phyloP scores from a whole-genome alignment of 2,888 invertebrate species.

The Tipula vernalis region DNA sequence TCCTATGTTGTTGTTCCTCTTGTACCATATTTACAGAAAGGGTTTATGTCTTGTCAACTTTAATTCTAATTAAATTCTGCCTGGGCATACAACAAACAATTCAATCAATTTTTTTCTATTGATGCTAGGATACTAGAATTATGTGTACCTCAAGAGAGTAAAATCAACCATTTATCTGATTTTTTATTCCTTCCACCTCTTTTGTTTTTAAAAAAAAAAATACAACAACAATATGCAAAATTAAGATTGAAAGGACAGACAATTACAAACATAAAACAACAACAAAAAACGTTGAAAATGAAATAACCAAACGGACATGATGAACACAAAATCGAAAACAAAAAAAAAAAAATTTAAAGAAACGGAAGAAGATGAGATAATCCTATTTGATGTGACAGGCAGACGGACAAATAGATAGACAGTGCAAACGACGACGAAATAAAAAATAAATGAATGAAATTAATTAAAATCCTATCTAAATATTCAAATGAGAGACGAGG shows the following conservation, averaged over 20 bases:
- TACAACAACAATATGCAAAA: background rate
- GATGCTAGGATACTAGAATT: background rate
- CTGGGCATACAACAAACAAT: background rate
- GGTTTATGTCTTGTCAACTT: background rate
- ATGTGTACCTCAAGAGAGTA: background rate
- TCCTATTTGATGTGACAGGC: slow-evolving; percentile 8
- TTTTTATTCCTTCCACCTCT: background rate
- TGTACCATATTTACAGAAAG: background rate
- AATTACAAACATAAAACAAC: background rate
- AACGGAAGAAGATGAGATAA: slow-evolving; percentile 8
- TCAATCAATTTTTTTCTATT: background rate
- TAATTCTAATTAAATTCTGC: background rate
- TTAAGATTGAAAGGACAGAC: slow-evolving; percentile 4
- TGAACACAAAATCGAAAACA: background rate
- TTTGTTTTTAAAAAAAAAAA: background rate
- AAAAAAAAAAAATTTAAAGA: background rate
- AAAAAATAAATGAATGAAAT: background rate
- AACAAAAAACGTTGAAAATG: background rate
- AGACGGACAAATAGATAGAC: slow-evolving; percentile 8
- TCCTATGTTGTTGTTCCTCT: background rate
- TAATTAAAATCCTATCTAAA: slow-evolving; percentile 4
- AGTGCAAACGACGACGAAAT: background rate
- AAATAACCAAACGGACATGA: background rate
- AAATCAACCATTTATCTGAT: background rate
- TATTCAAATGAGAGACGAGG: background rate